phyloP scores from a whole-genome alignment of 2,113 vertebrate genomes.

The Barbus barbus region DNA sequence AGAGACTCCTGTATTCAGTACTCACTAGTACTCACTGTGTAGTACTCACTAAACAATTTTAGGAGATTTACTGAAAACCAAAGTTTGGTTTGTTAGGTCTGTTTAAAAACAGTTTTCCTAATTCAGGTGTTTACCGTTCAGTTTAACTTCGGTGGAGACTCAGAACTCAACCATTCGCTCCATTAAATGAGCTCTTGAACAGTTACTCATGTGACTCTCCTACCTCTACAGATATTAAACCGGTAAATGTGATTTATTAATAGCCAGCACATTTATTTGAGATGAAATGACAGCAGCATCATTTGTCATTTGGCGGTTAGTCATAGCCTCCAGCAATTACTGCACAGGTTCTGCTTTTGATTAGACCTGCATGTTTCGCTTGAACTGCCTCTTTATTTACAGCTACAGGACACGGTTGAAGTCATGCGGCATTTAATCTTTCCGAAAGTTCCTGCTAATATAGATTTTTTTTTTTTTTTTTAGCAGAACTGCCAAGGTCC shows the following conservation, averaged over 20 bases:
- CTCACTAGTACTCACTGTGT: background rate
- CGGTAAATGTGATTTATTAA: constrained; percentile 7
- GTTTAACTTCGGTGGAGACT: background rate
- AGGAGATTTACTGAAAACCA: background rate
- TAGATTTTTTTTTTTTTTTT: background rate
- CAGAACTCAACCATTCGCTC: background rate
- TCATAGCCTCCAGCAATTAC: background rate
- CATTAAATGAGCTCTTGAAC: background rate
- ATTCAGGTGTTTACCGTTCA: background rate
- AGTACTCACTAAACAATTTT: too few species aligned
- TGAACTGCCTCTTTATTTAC: constrained; percentile 12
- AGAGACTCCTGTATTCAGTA: background rate
- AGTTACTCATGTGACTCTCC: background rate
- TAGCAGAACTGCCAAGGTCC: constrained; percentile 2
- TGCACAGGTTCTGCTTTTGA: background rate
- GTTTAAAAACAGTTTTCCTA: background rate
- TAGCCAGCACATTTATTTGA: constrained; percentile 17
- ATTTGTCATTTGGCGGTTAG: constrained; percentile 2
- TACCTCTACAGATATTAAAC: background rate
- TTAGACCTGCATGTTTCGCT: background rate
- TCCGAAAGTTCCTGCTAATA: constrained; percentile 10
- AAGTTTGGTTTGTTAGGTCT: background rate
- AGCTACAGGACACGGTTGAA: background rate
- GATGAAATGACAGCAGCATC: background rate
- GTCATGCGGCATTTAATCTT: constrained; percentile 7